Evolutionary conservation across 2,113 vertebrate species (phyloP).

Genomic region (Collichthys lucidus): DNA sequence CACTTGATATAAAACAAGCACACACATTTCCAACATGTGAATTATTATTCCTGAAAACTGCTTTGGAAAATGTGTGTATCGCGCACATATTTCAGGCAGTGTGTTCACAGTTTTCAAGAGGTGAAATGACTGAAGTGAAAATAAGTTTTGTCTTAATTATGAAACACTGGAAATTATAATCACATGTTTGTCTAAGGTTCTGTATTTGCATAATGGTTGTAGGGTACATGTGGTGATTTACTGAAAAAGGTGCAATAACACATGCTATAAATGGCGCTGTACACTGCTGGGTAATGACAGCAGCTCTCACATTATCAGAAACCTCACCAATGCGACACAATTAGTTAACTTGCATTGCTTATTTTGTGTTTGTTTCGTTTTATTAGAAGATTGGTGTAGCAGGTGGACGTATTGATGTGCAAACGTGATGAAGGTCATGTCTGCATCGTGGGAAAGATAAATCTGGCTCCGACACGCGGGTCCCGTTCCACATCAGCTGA

Average conservation of each 20-base stretch:
- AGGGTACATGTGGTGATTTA: background rate
- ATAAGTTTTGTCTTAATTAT: background rate
- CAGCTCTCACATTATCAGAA: background rate
- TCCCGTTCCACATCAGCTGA: background rate
- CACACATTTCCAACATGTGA: background rate
- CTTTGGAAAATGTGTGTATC: too few relatives aligned
- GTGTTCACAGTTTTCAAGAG: background rate
- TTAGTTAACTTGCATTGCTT: background rate
- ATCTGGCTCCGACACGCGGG: background rate
- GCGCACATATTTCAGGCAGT: background rate
- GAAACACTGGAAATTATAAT: background rate
- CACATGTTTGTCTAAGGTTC: background rate
- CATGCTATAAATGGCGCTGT: background rate
- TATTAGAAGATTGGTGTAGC: background rate
- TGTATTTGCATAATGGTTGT: background rate
- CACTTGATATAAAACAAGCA: background rate
- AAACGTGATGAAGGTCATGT: background rate
- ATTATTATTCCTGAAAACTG: background rate
- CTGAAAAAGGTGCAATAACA: background rate
- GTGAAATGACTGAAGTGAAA: background rate
- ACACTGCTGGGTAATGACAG: background rate
- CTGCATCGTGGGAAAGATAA: background rate
- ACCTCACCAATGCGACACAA: background rate
- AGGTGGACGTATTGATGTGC: background rate
- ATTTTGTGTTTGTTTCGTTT: background rate